Percentiles rank a stretch among this genome's conserved stretches.
These are phyloP conservation scores for Emydocephalus ijimae DNA, from an alignment of 2,113 vertebrate species.

Conservation along the genomic window DNA sequence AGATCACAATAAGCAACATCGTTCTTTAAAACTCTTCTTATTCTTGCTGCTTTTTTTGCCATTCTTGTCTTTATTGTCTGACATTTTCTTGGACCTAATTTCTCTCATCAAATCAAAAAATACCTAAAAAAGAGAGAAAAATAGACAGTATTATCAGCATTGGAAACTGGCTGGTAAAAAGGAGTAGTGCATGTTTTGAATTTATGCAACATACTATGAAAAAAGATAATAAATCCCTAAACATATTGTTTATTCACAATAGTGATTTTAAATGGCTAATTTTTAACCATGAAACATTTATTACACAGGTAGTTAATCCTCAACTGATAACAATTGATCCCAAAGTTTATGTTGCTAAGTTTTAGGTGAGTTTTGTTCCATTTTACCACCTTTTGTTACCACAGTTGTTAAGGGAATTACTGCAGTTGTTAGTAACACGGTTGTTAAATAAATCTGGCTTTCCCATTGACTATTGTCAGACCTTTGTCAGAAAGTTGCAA, in stretches of 20 bases:
- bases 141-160: not conserved
- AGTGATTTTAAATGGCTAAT: not conserved
- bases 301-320: not conserved
- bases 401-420: not conserved
- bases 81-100: slow-evolving; percentile 93
- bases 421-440: not conserved
- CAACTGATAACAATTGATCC: not conserved
- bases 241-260: not conserved
- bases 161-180: not conserved
- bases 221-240: not conserved
- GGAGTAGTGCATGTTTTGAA: not conserved
- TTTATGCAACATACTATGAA: not conserved
- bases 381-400: not conserved
- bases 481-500: not conserved
- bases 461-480: not conserved
- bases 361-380: not conserved
- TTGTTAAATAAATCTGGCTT: not conserved
- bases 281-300: not conserved
- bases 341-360: not conserved
- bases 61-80: slow-evolving; percentile 94
- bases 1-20: slow-evolving; percentile 87
- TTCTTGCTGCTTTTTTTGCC: slow-evolving; percentile 90
- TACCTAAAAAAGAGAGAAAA: slow-evolving; percentile 71
- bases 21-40: slow-evolving; percentile 92
- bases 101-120: slow-evolving; percentile 98